Base-by-base conservation (phyloP, 2,888 invertebrate species). In the Agriopis aurantiaria region DNA sequence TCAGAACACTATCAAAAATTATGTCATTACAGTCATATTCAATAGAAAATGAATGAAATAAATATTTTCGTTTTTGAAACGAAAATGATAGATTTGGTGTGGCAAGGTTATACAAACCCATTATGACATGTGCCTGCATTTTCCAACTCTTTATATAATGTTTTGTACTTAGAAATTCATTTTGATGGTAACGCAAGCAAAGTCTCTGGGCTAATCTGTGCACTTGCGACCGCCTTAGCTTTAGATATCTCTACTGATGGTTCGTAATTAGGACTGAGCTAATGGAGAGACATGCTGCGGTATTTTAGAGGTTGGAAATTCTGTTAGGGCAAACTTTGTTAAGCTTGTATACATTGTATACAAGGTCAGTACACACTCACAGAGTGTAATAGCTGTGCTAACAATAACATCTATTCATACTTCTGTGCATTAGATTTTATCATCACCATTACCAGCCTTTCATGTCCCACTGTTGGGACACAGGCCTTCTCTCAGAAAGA, bases 201-300 rank as follows among this genome's bases (percentile, higher is more conserved):
- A 12, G 41, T 52, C 6, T 62, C 62, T 62, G 53, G 11, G 0
- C 1, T 46, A 53, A 52, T 62, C 53, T 53, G 76, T 45, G 53
- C 43, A 8, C 7, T 52, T 82, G 84, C 84, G 85, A 80, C 83
- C 82, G 85, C 88, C 84, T 88, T 88, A 85, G 86, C 88, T 88
- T 83, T 79, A 80, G 82, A 85, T 85, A 85, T 86, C 85, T 82
- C 81, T 80, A 75, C 85, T 83, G 86, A 88, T 88, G 86, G 84
- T 82, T 86, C 81, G 87, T 88, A 89, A 90, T 90, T 89, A 88
- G 88, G 87, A 82, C 82, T 77, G 78, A 76, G 80, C 86, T 88
- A 87, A 90, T 89, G 86, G 87, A 87, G 85, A 88, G 84, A 87
- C 87, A 86, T 86, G 85, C 82, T 82, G 82, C 78, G 78, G 71